Evolutionary conservation across 2,888 invertebrate species (phyloP).

Genomic region (Liodrosophila aerea): DNA sequence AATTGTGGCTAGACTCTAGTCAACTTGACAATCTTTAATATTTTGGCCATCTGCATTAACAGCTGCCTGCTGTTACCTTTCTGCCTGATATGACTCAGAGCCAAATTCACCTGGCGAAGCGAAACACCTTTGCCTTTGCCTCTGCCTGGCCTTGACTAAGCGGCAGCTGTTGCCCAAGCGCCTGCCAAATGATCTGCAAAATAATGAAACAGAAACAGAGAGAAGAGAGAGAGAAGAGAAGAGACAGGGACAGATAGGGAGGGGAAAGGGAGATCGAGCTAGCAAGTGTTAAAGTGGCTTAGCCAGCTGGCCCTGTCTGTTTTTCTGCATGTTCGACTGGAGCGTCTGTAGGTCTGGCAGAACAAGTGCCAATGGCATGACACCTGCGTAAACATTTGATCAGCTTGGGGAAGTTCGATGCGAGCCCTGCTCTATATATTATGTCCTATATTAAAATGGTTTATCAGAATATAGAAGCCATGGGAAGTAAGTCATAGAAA

Average conservation of each 20-base stretch:
- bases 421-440: slow-evolving; percentile 25
- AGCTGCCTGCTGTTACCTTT: slow-evolving; percentile 28
- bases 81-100: slow-evolving; percentile 25
- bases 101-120: slow-evolving; percentile 26
- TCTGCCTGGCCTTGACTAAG: slow-evolving; percentile 43
- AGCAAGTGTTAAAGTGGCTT: slow-evolving; percentile 14
- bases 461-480: too few relatives aligned
- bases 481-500: too few relatives aligned
- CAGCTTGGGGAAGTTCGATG: slow-evolving; percentile 59
- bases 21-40: slow-evolving; percentile 16
- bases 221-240: not conserved
- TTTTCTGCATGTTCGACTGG: not conserved
- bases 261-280: slow-evolving; percentile 17
- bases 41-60: slow-evolving; percentile 31
- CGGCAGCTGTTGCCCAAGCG: slow-evolving; percentile 42
- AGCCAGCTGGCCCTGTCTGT: slow-evolving; percentile 53
- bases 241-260: not conserved
- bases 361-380: slow-evolving; percentile 47
- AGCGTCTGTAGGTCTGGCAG: slow-evolving; percentile 27
- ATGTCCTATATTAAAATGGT: slow-evolving; percentile 12
- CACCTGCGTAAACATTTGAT: slow-evolving; percentile 76
- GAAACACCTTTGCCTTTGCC: slow-evolving; percentile 15
- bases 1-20: slow-evolving; percentile 7
- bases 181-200: slow-evolving; percentile 46
- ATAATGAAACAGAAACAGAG: slow-evolving; percentile 8